A percentile compares a stretch with the other conserved stretches of the same genome.
Evolutionary conservation across 2,797 vertebrate species (phyloP).

Genomic region (Spinibarbus caldwelli): DNA sequence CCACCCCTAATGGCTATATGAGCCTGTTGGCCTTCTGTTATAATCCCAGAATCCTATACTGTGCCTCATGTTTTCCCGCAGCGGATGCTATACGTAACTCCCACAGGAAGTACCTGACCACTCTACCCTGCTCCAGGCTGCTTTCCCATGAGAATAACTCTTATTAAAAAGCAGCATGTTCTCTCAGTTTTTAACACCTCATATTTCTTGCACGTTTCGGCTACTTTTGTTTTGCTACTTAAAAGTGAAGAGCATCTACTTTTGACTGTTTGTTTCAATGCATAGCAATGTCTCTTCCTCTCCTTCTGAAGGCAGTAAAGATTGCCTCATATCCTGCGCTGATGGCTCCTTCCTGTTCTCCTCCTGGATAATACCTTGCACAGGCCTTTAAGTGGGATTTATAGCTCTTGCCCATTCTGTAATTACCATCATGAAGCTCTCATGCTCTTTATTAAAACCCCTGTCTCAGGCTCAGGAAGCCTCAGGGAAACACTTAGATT

Average conservation of each 20-base stretch:
- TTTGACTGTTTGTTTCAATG: neutral
- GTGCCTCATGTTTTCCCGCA: slow-evolving; percentile 17
- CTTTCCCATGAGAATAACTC: slow-evolving; percentile 54
- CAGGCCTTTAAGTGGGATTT: slow-evolving; percentile 55
- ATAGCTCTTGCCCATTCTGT: slow-evolving; percentile 61
- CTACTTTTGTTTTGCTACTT: neutral
- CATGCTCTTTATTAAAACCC: slow-evolving; percentile 62
- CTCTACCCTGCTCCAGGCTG: neutral
- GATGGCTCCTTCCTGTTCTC: slow-evolving; percentile 45
- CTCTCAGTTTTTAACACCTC: slow-evolving; percentile 26
- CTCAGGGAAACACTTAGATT: slow-evolving; percentile 57
- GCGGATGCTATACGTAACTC: neutral
- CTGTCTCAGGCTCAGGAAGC: slow-evolving; percentile 61
- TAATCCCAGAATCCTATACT: neutral
- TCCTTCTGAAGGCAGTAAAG: slow-evolving; percentile 36
- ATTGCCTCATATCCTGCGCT: slow-evolving; percentile 46
- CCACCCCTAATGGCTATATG: neutral
- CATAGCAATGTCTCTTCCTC: neutral
- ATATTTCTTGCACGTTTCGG: neutral
- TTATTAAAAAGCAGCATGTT: slow-evolving; percentile 38
- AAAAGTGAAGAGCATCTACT: neutral
- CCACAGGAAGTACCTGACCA: slow-evolving; percentile 22
- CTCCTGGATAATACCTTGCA: slow-evolving; percentile 57
- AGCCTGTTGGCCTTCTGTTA: neutral
- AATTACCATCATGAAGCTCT: slow-evolving; percentile 72